Evolutionary conservation across 2,888 invertebrate genomes (phyloP).

Genomic region (Chymomyza procnemis): DNA sequence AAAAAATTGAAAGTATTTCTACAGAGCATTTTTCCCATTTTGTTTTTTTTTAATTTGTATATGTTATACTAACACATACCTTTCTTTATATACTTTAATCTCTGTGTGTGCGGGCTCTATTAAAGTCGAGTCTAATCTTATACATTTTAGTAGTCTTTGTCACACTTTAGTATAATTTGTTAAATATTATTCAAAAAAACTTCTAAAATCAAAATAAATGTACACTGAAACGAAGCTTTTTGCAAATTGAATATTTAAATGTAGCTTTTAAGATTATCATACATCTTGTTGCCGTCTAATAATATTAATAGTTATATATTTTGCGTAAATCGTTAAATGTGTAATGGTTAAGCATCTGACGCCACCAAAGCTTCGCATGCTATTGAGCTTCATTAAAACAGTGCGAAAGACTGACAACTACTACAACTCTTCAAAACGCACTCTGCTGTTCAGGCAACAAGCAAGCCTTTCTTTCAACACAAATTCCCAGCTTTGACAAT

Average conservation of each 20-base stretch:
- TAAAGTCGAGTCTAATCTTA: conserved; percentile 17
- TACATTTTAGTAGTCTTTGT: conserved; percentile 33
- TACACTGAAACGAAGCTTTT: conserved; percentile 32
- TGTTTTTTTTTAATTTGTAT: conserved; percentile 17
- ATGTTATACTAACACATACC: conserved; percentile 1
- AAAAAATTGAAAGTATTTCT: conserved; percentile 17
- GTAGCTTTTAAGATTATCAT: background rate
- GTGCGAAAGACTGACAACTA: conserved; percentile 22
- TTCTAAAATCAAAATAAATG: background rate
- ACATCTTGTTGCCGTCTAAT: background rate
- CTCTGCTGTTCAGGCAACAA: background rate
- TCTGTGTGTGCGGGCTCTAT: conserved; percentile 32
- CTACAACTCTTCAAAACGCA: conserved; percentile 13
- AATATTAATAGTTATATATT: background rate
- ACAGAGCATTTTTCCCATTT: conserved; percentile 33
- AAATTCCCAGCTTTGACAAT: background rate
- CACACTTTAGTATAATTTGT: conserved; percentile 34
- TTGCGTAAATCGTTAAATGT: background rate
- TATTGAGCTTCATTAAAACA: conserved; percentile 35
- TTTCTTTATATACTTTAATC: conserved; percentile 16
- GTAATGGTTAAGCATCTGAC: no score
- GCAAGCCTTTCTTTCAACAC: background rate
- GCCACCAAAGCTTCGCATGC: conserved; percentile 1
- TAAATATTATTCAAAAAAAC: background rate
- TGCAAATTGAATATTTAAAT: conserved; percentile 40